phyloP scores from a whole-genome alignment of 2,888 invertebrate genomes.

The Aporophyla nigra region DNA sequence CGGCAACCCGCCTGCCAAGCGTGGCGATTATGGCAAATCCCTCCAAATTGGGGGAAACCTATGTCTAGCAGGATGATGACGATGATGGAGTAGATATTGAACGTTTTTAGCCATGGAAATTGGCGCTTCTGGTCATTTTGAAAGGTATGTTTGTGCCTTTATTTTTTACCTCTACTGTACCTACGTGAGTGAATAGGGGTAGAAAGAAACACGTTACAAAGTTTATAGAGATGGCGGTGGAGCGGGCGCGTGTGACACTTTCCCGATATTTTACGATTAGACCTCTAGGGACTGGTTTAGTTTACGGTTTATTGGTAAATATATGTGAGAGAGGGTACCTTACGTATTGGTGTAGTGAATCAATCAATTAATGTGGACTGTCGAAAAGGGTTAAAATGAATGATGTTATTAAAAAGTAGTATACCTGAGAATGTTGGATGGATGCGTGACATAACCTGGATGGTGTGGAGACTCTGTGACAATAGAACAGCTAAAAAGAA shows the following conservation, averaged over 20 bases:
- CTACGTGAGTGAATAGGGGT: constrained; percentile 44
- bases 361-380: constrained; percentile 13
- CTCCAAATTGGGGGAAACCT: too few relatives aligned
- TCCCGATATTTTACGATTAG: constrained; percentile 56
- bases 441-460: not conserved
- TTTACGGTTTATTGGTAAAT: constrained; percentile 53
- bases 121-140: too few relatives aligned
- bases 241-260: constrained; percentile 49
- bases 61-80: too few relatives aligned
- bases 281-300: constrained; percentile 38
- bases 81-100: too few relatives aligned
- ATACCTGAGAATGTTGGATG: not conserved
- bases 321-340: constrained; percentile 15
- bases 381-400: not conserved
- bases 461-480: not conserved
- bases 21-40: too few relatives aligned
- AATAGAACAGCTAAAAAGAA: not conserved
- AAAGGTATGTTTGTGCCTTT: too few relatives aligned
- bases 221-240: constrained; percentile 46
- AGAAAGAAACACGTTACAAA: constrained; percentile 45
- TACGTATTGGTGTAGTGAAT: constrained; percentile 1
- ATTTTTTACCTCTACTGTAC: constrained; percentile 1
- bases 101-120: too few relatives aligned
- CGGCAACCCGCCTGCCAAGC: too few relatives aligned
- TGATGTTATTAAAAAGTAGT: not conserved